These are phyloP conservation scores for Homalodisca vitripennis DNA, from an alignment of 1,140 invertebrate genomes.

Conservation along the genomic window DNA sequence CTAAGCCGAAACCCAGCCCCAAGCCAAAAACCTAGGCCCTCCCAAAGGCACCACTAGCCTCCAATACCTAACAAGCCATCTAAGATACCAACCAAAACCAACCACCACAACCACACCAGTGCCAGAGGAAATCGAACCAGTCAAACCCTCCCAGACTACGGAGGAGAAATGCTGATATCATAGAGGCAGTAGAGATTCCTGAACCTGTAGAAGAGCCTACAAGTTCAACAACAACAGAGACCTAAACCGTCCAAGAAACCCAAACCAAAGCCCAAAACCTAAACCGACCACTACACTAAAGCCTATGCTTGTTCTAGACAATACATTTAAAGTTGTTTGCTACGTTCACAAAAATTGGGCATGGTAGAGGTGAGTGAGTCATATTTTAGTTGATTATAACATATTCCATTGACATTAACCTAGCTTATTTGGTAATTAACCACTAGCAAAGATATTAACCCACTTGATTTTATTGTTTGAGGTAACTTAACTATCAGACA, in stretches of 20 bases:
- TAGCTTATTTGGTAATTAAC: too few relatives aligned
- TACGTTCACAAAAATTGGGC: constrained; percentile 74
- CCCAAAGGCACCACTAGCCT: constrained; percentile 20
- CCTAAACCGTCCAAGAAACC: neutral
- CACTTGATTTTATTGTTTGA: too few relatives aligned
- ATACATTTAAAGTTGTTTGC: constrained; percentile 61
- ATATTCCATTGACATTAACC: too few relatives aligned
- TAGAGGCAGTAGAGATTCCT: neutral
- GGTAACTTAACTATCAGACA: too few relatives aligned
- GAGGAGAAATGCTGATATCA: neutral
- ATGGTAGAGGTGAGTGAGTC: constrained; percentile 61
- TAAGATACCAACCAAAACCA: constrained; percentile 9
- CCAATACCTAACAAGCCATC: constrained; percentile 18
- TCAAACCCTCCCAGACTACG: neutral
- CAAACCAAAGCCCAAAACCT: constrained; percentile 20
- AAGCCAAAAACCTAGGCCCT: constrained; percentile 32
- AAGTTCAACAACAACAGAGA: neutral
- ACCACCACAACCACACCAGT: neutral
- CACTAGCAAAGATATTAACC: too few relatives aligned
- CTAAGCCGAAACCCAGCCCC: constrained; percentile 29
- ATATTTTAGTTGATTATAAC: too few relatives aligned
- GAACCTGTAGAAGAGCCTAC: neutral
- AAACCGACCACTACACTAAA: constrained; percentile 7
- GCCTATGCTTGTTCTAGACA: constrained; percentile 30
- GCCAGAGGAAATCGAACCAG: neutral